Conservation (phyloP, 2,113 vertebrate genomes). For the Uria aalge region DNA sequence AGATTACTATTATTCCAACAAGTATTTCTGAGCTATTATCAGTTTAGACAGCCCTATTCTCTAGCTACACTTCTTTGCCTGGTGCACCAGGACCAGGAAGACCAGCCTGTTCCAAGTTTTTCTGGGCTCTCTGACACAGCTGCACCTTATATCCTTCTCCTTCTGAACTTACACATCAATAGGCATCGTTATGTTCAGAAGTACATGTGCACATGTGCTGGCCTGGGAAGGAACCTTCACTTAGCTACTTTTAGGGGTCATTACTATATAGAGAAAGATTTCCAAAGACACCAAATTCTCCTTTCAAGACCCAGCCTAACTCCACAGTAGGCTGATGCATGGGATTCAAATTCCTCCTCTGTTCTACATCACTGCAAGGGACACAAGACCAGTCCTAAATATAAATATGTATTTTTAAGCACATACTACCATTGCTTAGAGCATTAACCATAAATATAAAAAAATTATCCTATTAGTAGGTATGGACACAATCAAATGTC, state of each 20-base stretch:
- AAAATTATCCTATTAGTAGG: not conserved
- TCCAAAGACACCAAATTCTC: not conserved
- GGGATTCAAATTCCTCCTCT: not conserved
- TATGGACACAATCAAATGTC: not conserved
- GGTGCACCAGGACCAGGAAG: not conserved
- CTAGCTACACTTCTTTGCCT: not conserved
- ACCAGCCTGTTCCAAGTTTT: not conserved
- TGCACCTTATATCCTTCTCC: not conserved
- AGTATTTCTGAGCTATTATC: not conserved
- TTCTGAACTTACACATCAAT: not conserved
- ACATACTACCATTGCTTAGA: not conserved
- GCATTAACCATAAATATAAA: not conserved
- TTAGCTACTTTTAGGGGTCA: not conserved
- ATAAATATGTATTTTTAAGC: not conserved
- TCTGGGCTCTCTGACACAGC: not conserved
- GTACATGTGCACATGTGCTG: rapidly evolving
- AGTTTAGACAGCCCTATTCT: not conserved
- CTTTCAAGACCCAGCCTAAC: not conserved
- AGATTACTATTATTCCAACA: not conserved
- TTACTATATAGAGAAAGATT: not conserved
- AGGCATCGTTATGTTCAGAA: not conserved
- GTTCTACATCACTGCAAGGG: not conserved
- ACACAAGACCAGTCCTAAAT: not conserved
- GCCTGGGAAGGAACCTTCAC: not conserved
- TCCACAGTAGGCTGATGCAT: not conserved